Evolutionary conservation across 2,797 vertebrate genomes (phyloP), one percentile per base, ranked within the genome.

Genomic region (Carapus acus): DNA sequence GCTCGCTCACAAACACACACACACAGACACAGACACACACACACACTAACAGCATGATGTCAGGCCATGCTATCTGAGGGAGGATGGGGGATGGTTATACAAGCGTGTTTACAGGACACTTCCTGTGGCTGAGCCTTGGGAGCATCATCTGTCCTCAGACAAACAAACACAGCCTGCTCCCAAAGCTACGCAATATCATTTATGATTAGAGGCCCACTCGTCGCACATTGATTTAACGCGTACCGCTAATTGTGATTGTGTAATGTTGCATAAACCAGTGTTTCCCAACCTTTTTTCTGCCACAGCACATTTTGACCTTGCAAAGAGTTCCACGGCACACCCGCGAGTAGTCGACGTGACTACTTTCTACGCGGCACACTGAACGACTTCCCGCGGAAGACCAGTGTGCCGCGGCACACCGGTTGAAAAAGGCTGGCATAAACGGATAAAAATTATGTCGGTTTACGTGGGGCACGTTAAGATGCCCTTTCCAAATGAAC

Each of bases 81-180:
- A 74, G 79, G 74, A 81, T 70, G 78, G 80, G 74, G 75, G 79
- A 73, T 76, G 78, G 74, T 84, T 85, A 82, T 54, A 81, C 78
- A 82, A 85, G 77, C 69, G 49, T 86, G 84, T 87, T 87, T 87
- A 87, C 81, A 83, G 81, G 66, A 74, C 76, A 78, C 69, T 87
- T 88, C 87, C 87, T 86, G 82, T 85, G 75, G 78, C 80, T 64
- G 73, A 76, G 77, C 78, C 80, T 76, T 63, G 77, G 76, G 81
- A 85, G 77, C 82, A 83, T 82, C 79, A 76, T 81, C 74, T 75
- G 75, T 73, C 65, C 77, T 77, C 77, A 82, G 65, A 86, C 76
- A 85, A 83, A 85, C 80, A 85, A 78, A 83, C 67, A 82, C 55
- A 49, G 33, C 46, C 46, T 66, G 64, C 72, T 75, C 71, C 70